phyloP scores from a whole-genome alignment of 2,797 vertebrate genomes.

The Epinephelus awoara region DNA sequence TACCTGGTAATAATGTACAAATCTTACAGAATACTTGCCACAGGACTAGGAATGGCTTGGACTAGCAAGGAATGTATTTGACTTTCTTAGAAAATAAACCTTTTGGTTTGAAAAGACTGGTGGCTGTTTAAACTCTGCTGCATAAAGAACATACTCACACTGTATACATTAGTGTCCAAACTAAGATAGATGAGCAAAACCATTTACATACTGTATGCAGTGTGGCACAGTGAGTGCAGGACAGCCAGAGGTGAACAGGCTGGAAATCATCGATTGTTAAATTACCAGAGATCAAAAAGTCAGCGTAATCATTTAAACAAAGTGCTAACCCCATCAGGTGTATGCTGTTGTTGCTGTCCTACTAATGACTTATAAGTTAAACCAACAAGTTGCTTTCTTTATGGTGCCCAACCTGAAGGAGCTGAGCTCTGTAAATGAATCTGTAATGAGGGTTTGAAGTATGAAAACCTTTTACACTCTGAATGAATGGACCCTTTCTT shows the following conservation, averaged over 20 bases:
- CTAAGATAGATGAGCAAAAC: neutral
- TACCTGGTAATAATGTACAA: constrained; percentile 32
- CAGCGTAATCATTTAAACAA: neutral
- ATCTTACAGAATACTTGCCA: constrained; percentile 14
- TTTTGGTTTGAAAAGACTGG: neutral
- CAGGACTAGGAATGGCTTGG: constrained; percentile 7
- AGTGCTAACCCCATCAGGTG: constrained; percentile 5
- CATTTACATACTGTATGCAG: constrained; percentile 4
- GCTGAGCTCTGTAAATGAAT: neutral
- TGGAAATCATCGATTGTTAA: neutral
- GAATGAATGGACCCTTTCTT: neutral
- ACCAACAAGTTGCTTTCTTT: constrained; percentile 3
- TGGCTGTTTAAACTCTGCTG: neutral
- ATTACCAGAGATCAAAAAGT: constrained; percentile 20
- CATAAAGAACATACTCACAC: neutral
- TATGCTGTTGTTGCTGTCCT: neutral
- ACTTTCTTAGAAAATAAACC: constrained; percentile 15
- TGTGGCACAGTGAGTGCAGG: neutral
- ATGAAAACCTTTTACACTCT: neutral
- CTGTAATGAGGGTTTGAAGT: neutral
- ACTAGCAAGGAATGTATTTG: constrained; percentile 21
- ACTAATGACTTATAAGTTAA: neutral
- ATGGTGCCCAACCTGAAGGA: neutral
- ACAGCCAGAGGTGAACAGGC: constrained; percentile 10
- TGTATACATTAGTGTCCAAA: constrained; percentile 17